phyloP scores from a whole-genome alignment of 2,888 invertebrate genomes.

The Lithosia quadra region DNA sequence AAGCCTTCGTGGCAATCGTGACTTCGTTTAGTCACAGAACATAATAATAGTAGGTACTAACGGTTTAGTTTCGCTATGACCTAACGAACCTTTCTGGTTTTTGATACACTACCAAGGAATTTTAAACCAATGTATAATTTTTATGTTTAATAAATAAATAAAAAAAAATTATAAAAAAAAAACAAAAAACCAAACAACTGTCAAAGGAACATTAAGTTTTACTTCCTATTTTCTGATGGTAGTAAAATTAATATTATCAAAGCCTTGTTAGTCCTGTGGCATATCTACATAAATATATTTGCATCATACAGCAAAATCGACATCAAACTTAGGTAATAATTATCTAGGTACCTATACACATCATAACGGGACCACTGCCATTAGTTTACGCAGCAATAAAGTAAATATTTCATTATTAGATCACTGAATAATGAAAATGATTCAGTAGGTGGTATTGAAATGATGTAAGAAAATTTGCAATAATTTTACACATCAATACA shows the following conservation, averaged over 20 bases:
- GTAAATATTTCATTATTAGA: slow-evolving; percentile 28
- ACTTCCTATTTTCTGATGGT: not conserved
- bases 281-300: too few relatives aligned
- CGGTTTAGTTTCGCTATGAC: too few relatives aligned
- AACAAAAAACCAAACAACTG: not conserved
- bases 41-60: too few relatives aligned
- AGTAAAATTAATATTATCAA: not conserved
- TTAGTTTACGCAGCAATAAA: not conserved
- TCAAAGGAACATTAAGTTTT: not conserved
- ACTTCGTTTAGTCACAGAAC: too few relatives aligned
- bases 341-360: not conserved
- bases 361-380: not conserved
- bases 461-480: slow-evolving; percentile 62
- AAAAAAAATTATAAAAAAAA: too few relatives aligned
- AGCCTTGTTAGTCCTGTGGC: not conserved
- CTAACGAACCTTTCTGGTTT: too few relatives aligned
- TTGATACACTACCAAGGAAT: too few relatives aligned
- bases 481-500: slow-evolving; percentile 61
- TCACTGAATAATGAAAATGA: slow-evolving; percentile 41
- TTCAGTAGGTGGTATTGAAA: slow-evolving; percentile 44
- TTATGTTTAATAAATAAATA: too few relatives aligned
- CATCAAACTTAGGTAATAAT: too few relatives aligned
- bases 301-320: not conserved
- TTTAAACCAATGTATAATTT: too few relatives aligned
- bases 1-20: not conserved